Evolutionary conservation across 2,888 invertebrate genomes (phyloP), one percentile per base, ranked within the genome.

Genomic region (Tribolium freemani): DNA sequence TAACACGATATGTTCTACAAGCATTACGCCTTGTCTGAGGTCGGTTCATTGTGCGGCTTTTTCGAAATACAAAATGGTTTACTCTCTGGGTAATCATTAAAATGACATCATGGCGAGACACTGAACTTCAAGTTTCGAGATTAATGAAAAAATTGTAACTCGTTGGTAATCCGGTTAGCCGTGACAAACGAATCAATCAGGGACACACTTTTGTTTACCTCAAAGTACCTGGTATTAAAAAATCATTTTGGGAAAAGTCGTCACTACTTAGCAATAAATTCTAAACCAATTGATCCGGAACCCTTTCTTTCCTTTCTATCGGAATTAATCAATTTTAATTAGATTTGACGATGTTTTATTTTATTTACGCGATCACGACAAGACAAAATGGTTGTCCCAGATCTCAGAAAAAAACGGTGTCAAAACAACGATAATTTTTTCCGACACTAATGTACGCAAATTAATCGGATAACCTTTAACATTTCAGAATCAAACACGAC

Each of bases 381-480:
- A 57, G 9, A 38, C 9, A 38, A 57, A 57, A 8, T 57, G 57
- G 44, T 57, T 26, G 38, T 38, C 38, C 54, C 26, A 20, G 54
- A 26, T 26, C 5, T 51, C n/a, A 16, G n/a, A 51, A 16, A 13
- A 16, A 16, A 13, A 51, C 51, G 4, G 20, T 51, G 26, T 54
- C 26, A 54, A n/a, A 54, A 56, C 56, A 56, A 56, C 10, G 31
- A 56, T 11, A 54, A 26, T 51, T 51, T 51, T 51, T 51, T 51
- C 20, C n/a, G 4, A 26, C 26, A 38, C n/a, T 51, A 16, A n/a
- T 5, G 30, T 54, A 44, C 57, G 57, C 57, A 57, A 57, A 57
- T 57, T 10, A 16, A 11, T 5, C 16, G 16, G 57, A 57, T 57
- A 57, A 57, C 57, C 57, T 57, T 13, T 44, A 44, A 8, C 16